Percentiles rank a stretch among this genome's conserved stretches.
phyloP scores from a whole-genome alignment of 1,140 invertebrate genomes.

The Drosophila orosa region DNA sequence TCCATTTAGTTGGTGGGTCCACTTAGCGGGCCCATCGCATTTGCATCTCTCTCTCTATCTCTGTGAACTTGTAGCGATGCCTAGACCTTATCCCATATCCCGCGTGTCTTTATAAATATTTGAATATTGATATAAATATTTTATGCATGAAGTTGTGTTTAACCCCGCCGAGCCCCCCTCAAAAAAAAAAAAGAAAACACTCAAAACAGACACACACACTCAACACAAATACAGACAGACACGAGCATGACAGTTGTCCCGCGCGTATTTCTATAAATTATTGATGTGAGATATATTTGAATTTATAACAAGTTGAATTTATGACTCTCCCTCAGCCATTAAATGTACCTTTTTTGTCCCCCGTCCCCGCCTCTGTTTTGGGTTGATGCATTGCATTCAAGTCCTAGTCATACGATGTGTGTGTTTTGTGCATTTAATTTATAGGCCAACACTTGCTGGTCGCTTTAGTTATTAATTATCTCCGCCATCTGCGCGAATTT shows the following conservation, averaged over 20 bases:
- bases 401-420: slow-evolving; percentile 11
- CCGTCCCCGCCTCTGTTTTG: slow-evolving; percentile 1
- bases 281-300: slow-evolving; percentile 81
- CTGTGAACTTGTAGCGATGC: slow-evolving; percentile 19
- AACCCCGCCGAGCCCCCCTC: slow-evolving; percentile 36
- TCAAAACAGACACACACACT: slow-evolving; percentile 35
- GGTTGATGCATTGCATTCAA: slow-evolving; percentile 41
- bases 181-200: slow-evolving; percentile 24
- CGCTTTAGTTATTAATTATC: slow-evolving; percentile 66
- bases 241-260: slow-evolving; percentile 77
- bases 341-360: slow-evolving; percentile 36
- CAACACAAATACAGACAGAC: slow-evolving; percentile 16
- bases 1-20: slow-evolving; percentile 27
- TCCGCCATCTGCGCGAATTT: slow-evolving; percentile 1
- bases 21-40: slow-evolving; percentile 32
- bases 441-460: slow-evolving; percentile 57
- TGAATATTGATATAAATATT: slow-evolving; percentile 77
- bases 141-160: slow-evolving; percentile 81
- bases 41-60: slow-evolving; percentile 3
- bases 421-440: slow-evolving; percentile 55
- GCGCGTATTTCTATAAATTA: slow-evolving; percentile 79
- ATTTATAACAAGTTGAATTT: slow-evolving; percentile 77
- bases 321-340: slow-evolving; percentile 58
- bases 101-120: slow-evolving; percentile 72
- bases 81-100: slow-evolving; percentile 21